Conservation (phyloP, 2,888 invertebrate genomes). For the Mythimna lalbum region DNA sequence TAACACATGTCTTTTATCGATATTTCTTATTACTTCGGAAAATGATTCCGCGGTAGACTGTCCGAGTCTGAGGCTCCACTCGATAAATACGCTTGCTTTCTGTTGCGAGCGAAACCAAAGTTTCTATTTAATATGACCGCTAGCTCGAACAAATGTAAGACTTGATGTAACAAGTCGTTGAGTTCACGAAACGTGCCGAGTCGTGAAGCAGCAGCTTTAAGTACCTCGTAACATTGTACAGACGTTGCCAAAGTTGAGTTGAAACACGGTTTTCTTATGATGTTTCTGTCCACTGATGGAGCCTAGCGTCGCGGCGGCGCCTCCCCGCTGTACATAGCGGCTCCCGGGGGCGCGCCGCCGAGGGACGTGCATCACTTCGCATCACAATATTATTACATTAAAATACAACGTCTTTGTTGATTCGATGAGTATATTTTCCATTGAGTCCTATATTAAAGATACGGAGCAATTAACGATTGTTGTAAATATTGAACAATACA, state of each 20-base stretch:
- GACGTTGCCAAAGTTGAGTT: conserved; percentile 53
- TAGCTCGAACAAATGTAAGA: conserved; percentile 34
- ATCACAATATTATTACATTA: conserved; percentile 27
- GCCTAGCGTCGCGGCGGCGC: no score
- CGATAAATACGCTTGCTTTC: conserved; percentile 21
- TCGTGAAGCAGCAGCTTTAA: conserved; percentile 53
- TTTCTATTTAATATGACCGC: conserved; percentile 18
- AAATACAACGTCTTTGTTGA: conserved; percentile 53
- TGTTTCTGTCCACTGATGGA: conserved; percentile 57
- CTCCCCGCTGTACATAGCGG: conserved; percentile 31
- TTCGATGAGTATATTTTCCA: conserved; percentile 69
- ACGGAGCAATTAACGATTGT: conserved; percentile 75
- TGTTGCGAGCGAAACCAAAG: conserved; percentile 39
- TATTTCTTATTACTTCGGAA: conserved; percentile 1
- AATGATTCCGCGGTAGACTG: conserved; percentile 14
- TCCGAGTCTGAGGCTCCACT: conserved; percentile 7
- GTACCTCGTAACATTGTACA: conserved; percentile 50
- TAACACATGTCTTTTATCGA: conserved; percentile 1
- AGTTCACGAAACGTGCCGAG: conserved; percentile 3
- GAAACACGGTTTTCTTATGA: conserved; percentile 57
- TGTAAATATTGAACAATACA: conserved; percentile 77
- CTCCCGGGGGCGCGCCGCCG: background rate
- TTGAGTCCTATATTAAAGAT: conserved; percentile 64
- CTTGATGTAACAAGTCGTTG: conserved; percentile 4
- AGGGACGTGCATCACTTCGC: conserved; percentile 1